Evolutionary conservation across 2,113 vertebrate genomes (phyloP), one percentile per base, ranked within the genome.

Genomic region (Hypocryptadius cinnamomeus): DNA sequence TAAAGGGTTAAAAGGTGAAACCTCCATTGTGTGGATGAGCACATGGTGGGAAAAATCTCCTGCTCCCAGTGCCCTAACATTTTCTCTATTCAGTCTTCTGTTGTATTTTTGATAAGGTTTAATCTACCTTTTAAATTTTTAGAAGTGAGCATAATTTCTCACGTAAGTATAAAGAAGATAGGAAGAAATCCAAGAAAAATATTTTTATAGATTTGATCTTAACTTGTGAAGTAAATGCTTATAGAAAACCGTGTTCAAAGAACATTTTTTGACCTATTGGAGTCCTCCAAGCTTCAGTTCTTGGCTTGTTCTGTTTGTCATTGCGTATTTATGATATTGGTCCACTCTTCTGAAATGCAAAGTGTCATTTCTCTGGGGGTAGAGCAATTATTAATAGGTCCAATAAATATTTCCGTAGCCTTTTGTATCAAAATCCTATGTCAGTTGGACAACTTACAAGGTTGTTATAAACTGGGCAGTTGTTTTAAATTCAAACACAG

Each of bases 291-390:
- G 42, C 64, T 87, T 91, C 79, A 81, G 35, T 79, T 79, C 50
- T 83, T 92, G 83, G n/a, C 33, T 92, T 73, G 56, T 89, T 94
- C 64, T n/a, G 53, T 59, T 85, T 85, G 65, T 60, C 40, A 48
- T 61, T 84, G 64, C 69, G 68, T 91, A 84, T 94, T 94, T 90
- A 92, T 96, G 65, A 54, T 86, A 94, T 81, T 69, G 93, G 96
- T 92, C 79, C 17, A 39, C 31, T 68, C n/a, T 91, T 88, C 74
- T 92, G 78, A 94, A 96, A 93, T 76, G 88, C 56, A 69, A 89
- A 91, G 25, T 87, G 69, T 81, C 53, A 72, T 78, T 45, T 90
- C 79, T 87, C 37, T 65, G 39, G 53, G n/a, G 53, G 22, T 79
- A 61, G 82, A 66, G 79, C 35, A 84, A 81, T 85, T 94, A 86